These are phyloP conservation scores for Lophotriccus pileatus DNA, from an alignment of 2,797 vertebrate genomes.

Conservation along the genomic window DNA sequence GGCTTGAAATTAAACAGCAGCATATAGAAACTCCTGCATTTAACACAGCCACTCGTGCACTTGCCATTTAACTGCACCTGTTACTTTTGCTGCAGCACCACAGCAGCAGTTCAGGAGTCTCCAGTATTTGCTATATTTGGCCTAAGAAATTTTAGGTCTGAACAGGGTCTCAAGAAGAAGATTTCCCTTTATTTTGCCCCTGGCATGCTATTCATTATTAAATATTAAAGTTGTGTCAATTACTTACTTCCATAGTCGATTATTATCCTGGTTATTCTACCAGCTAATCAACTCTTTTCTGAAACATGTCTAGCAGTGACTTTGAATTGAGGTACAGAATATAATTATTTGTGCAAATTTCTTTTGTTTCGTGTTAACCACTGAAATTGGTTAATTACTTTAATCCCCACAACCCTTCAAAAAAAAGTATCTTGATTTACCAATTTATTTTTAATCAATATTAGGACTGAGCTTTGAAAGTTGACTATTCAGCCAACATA, in stretches of 20 bases:
- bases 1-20: not conserved
- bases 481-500: conserved; percentile 26
- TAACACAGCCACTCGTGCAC: not conserved
- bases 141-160: conserved; percentile 42
- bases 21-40: not conserved
- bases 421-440: conserved; percentile 53
- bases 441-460: conserved; percentile 68
- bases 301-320: conserved; percentile 39
- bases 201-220: conserved; percentile 67
- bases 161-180: conserved; percentile 36
- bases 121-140: conserved; percentile 21
- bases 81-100: conserved; percentile 6
- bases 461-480: conserved; percentile 45
- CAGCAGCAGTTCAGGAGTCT: not conserved
- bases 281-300: conserved; percentile 62
- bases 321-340: conserved; percentile 17
- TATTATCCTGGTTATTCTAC: conserved; percentile 67
- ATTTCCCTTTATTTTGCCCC: conserved; percentile 59
- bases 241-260: conserved; percentile 68
- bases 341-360: conserved; percentile 67
- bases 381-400: conserved; percentile 58
- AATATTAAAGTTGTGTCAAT: conserved; percentile 74
- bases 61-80: conserved; percentile 44
- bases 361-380: conserved; percentile 64
- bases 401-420: conserved; percentile 34